A percentile compares a stretch with the other conserved stretches of the same genome.
phyloP scores from a whole-genome alignment of 2,888 invertebrate species.

The Hipparchia semele region DNA sequence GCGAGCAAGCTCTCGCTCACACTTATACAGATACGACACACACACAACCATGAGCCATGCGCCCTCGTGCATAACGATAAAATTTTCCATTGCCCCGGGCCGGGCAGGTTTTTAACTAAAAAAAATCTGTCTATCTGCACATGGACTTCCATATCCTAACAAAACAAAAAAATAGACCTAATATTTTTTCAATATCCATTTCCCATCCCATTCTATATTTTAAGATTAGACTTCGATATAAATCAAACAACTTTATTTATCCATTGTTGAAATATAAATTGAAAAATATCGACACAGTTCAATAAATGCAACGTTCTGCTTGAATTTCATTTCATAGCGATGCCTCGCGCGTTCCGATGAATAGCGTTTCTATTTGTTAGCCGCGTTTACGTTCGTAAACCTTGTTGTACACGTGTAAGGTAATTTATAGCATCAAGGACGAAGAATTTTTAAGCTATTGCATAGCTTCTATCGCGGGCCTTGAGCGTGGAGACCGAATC shows the following conservation, averaged over 20 bases:
- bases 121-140: no score
- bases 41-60: no score
- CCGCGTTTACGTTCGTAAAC: slow-evolving; percentile 29
- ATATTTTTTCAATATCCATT: not conserved
- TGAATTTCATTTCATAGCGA: slow-evolving; percentile 33
- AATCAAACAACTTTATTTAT: slow-evolving; percentile 21
- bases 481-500: no score
- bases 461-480: no score
- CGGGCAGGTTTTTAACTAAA: no score
- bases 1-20: no score
- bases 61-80: no score
- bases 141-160: not conserved
- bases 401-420: slow-evolving; percentile 7
- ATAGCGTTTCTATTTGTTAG: slow-evolving; percentile 39
- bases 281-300: slow-evolving; percentile 32
- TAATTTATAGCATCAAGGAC: not conserved
- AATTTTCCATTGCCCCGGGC: no score
- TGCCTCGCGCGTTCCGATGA: slow-evolving; percentile 36
- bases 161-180: not conserved
- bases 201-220: not conserved
- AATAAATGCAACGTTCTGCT: slow-evolving; percentile 32
- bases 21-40: no score
- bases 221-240: slow-evolving; percentile 12
- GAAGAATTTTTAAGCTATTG: no score
- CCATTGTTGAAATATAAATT: slow-evolving; percentile 23